Base-by-base conservation (phyloP, 2,113 vertebrate species). In the Rhabdomys dilectus region DNA sequence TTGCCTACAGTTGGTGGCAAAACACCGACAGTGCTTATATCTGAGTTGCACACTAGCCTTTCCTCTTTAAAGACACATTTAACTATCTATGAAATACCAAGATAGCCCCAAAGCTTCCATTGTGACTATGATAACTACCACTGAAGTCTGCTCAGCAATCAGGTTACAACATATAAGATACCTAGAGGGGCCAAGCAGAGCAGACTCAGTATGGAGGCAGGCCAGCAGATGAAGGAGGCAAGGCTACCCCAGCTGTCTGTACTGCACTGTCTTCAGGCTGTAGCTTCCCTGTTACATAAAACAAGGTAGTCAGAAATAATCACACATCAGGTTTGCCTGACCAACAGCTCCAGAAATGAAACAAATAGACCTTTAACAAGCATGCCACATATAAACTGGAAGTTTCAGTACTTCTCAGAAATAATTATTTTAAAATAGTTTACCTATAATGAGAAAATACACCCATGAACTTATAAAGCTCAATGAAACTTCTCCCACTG, bases 211-310 rank as follows among this genome's bases (percentile, higher is more conserved):
- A 7, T 22, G 0, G 15, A 58, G 26, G 53, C n/a, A 21, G 4
- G n/a, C 31, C 42, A 11, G 16, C 15, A 1, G 3, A 22, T 1
- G 21, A 5, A 17, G 29, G 15, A n/a, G 36, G 17, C 1, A 16
- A 51, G 51, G 84, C 4, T 21, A 16, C 15, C 13, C 84, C 72
- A 48, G 17, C 26, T 56, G 15, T 45, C 36, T 7, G 5, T 1
- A 4, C 3, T 31, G 22, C 58, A 15, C 7, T 16, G 48, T 22
- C 80, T 45, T 12, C 36, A 53, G 76, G 53, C 36, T 21, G 53
- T 10, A 39, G 19, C 48, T 10, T 45, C 36, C 45, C 68, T n/a
- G 2, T 5, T 11, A 82, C 48, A 48, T 15, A 2, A 12, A 11
- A 60, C 11, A 36, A 1, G 15, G 26, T 16, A 7, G 31, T 89